Percentiles rank a stretch among this genome's conserved stretches.
phyloP scores from a whole-genome alignment of 2,113 vertebrate species.

The Megaceryle torquata region DNA sequence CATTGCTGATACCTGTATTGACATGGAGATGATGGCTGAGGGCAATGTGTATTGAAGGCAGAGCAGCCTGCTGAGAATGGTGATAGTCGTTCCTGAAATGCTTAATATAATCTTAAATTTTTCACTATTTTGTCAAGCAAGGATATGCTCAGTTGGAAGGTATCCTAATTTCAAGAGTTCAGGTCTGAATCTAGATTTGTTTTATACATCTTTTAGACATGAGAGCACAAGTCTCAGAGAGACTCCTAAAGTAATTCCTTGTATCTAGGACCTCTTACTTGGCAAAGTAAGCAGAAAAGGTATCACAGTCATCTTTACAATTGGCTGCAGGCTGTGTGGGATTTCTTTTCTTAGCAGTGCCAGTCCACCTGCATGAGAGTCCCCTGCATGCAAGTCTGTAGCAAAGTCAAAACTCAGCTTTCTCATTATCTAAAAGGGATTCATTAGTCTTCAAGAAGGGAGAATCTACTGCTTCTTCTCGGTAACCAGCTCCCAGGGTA shows the following conservation, averaged over 20 bases:
- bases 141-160: conserved; percentile 20
- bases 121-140: conserved; percentile 5
- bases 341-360: not conserved
- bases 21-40: conserved; percentile 73
- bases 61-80: conserved; percentile 54
- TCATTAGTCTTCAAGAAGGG: not conserved
- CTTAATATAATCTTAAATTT: conserved; percentile 49
- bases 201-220: not conserved
- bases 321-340: not conserved
- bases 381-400: not conserved
- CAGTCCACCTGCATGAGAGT: not conserved
- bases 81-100: conserved; percentile 66
- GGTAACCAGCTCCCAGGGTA: not conserved
- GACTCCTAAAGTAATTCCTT: not conserved
- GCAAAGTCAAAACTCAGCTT: not conserved
- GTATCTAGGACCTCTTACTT: not conserved
- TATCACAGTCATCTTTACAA: not conserved
- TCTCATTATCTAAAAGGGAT: not conserved
- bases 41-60: conserved; percentile 66
- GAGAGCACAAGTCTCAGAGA: not conserved
- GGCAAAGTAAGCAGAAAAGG: not conserved
- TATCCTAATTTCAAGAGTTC: conserved; percentile 40
- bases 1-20: conserved; percentile 72
- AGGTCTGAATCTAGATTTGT: not conserved
- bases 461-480: not conserved